A percentile compares a stretch with the other conserved stretches of the same genome.
Conservation (phyloP, 2,797 vertebrate species). For the Channa striata region DNA sequence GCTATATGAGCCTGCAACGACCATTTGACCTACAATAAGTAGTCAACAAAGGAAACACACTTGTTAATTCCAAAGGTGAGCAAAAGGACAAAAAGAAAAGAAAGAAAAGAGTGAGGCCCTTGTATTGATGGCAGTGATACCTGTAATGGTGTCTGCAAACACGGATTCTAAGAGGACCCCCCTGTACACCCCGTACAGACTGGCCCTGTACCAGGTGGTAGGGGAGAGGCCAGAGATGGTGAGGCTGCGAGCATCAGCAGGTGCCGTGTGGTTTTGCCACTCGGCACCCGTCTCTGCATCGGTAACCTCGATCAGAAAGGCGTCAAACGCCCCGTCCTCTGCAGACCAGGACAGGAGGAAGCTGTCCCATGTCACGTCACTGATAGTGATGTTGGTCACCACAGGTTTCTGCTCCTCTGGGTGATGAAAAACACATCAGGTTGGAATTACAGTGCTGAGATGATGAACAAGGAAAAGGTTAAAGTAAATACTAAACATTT, state of each 20-base stretch:
- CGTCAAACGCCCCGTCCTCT: slow-evolving; percentile 85
- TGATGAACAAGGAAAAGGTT: slow-evolving; percentile 24
- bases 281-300: slow-evolving; percentile 84
- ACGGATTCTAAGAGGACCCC: slow-evolving; percentile 86
- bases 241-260: slow-evolving; percentile 78
- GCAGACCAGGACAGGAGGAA: slow-evolving; percentile 92
- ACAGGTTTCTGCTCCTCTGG: slow-evolving; percentile 90
- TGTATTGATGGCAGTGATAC: slow-evolving; percentile 78
- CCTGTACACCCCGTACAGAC: slow-evolving; percentile 86
- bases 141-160: slow-evolving; percentile 91
- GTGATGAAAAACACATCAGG: slow-evolving; percentile 85
- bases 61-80: slow-evolving; percentile 18
- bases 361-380: slow-evolving; percentile 88
- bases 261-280: slow-evolving; percentile 84
- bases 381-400: slow-evolving; percentile 86
- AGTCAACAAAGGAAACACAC: background rate
- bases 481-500: background rate
- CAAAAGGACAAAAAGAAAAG: slow-evolving; percentile 41
- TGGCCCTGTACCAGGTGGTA: slow-evolving; percentile 88
- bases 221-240: slow-evolving; percentile 87
- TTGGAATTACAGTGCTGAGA: slow-evolving; percentile 55
- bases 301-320: slow-evolving; percentile 91
- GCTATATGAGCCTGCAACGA: slow-evolving; percentile 1
- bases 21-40: slow-evolving; percentile 1
- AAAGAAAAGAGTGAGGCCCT: slow-evolving; percentile 37